Conservation (phyloP, 1,140 invertebrate species). For the Campoletis sonorensis region DNA sequence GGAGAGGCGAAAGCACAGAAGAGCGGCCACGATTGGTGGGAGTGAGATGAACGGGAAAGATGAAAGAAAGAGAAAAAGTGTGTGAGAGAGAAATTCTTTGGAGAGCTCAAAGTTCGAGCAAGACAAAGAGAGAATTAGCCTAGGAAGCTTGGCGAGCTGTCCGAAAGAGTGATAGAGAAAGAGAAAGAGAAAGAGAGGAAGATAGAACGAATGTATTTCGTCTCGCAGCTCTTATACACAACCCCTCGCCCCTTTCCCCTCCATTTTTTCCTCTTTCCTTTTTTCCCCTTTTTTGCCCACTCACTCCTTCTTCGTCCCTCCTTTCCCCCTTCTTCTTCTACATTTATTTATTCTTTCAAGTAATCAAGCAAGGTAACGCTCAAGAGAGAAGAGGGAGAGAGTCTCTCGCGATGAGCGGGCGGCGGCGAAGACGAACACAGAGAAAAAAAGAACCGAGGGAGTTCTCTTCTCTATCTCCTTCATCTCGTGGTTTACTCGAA, state of each 20-base stretch:
- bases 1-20: background rate
- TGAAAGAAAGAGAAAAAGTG: conserved; percentile 23
- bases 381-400: background rate
- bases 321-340: conserved; percentile 42
- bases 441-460: conserved; percentile 16
- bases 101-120: background rate
- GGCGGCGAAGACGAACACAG: conserved; percentile 34
- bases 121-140: conserved; percentile 24
- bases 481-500: background rate
- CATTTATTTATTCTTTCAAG: conserved; percentile 46
- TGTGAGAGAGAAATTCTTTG: background rate
- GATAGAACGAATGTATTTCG: conserved; percentile 44
- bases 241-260: background rate
- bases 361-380: conserved; percentile 51
- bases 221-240: conserved; percentile 40
- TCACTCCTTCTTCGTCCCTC: conserved; percentile 41
- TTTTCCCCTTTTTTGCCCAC: conserved; percentile 32
- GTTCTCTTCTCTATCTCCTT: conserved; percentile 14
- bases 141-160: conserved; percentile 18
- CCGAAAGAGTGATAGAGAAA: conserved; percentile 30
- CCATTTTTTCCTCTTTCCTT: conserved; percentile 1
- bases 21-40: conserved; percentile 49
- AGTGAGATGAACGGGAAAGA: conserved; percentile 40
- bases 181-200: conserved; percentile 43
- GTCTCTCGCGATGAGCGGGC: conserved; percentile 36